phyloP scores from a whole-genome alignment of 2,797 vertebrate species.

The Parauchenoglanis punctatus region DNA sequence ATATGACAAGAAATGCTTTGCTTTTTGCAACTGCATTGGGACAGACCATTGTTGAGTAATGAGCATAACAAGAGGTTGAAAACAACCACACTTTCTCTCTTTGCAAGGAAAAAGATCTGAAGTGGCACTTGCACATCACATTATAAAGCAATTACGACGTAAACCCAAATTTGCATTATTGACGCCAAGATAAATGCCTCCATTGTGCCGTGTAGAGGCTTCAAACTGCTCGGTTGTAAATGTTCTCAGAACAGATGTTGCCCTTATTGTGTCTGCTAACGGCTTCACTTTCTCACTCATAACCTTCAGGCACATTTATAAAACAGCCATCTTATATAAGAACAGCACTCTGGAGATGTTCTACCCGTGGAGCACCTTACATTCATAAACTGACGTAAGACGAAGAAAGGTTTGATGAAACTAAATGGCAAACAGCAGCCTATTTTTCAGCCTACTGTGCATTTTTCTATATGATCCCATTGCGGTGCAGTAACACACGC shows the following conservation, averaged over 20 bases:
- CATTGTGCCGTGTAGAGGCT: slow-evolving; percentile 28
- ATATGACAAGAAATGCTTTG: neutral
- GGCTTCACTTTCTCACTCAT: slow-evolving; percentile 17
- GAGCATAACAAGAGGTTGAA: neutral
- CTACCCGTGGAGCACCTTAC: neutral
- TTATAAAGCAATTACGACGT: slow-evolving; percentile 43
- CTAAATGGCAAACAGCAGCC: neutral
- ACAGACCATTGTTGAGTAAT: neutral
- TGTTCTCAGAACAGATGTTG: slow-evolving; percentile 45
- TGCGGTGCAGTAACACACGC: slow-evolving; percentile 13
- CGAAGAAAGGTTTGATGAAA: neutral
- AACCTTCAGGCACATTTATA: slow-evolving; percentile 14
- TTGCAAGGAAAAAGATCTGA: neutral
- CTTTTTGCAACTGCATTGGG: neutral
- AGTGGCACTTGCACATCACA: slow-evolving; percentile 22
- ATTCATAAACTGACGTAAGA: neutral
- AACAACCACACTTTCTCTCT: slow-evolving; percentile 18
- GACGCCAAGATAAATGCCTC: slow-evolving; percentile 34
- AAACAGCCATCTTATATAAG: neutral
- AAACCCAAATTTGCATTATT: slow-evolving; percentile 52
- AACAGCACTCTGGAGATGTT: slow-evolving; percentile 2
- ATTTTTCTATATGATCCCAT: slow-evolving; percentile 3
- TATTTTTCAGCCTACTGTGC: slow-evolving; percentile 4
- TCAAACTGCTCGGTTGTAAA: slow-evolving; percentile 30
- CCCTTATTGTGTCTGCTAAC: slow-evolving; percentile 38